phyloP scores from a whole-genome alignment of 2,888 invertebrate species.

The Alviniconcha strummeri region DNA sequence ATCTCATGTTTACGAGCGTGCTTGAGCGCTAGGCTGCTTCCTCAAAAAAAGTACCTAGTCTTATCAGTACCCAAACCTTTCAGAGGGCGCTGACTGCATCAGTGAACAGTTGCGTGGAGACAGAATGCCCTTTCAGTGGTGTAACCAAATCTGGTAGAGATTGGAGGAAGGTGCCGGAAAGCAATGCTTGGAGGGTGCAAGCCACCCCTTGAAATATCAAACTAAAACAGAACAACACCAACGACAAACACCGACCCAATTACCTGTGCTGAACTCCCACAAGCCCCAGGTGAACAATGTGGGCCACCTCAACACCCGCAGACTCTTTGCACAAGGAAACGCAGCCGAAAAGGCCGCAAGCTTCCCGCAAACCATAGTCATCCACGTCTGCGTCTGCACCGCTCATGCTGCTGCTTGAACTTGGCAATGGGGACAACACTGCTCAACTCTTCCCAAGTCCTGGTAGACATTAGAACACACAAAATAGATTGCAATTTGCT shows the following conservation, averaged over 20 bases:
- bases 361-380: slow-evolving; percentile 61
- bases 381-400: slow-evolving; percentile 11
- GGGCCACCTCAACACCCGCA: slow-evolving; percentile 93
- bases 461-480: too few relatives aligned
- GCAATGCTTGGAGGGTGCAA: background rate
- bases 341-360: slow-evolving; percentile 95
- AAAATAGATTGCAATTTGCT: too few relatives aligned
- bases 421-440: too few relatives aligned
- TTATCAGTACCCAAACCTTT: background rate
- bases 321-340: slow-evolving; percentile 80
- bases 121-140: background rate
- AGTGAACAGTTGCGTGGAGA: background rate
- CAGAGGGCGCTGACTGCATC: background rate
- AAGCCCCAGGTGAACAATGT: slow-evolving; percentile 92
- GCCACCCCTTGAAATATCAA: background rate
- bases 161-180: background rate
- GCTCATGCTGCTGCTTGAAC: too few relatives aligned
- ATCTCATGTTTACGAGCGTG: too few relatives aligned
- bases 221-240: background rate
- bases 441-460: too few relatives aligned
- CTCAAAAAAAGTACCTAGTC: too few relatives aligned
- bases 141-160: background rate
- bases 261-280: slow-evolving; percentile 94
- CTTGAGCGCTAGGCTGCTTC: too few relatives aligned
- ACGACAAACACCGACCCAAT: slow-evolving; percentile 23